phyloP scores from a whole-genome alignment of 2,113 vertebrate genomes.

The Hydropotes inermis region DNA sequence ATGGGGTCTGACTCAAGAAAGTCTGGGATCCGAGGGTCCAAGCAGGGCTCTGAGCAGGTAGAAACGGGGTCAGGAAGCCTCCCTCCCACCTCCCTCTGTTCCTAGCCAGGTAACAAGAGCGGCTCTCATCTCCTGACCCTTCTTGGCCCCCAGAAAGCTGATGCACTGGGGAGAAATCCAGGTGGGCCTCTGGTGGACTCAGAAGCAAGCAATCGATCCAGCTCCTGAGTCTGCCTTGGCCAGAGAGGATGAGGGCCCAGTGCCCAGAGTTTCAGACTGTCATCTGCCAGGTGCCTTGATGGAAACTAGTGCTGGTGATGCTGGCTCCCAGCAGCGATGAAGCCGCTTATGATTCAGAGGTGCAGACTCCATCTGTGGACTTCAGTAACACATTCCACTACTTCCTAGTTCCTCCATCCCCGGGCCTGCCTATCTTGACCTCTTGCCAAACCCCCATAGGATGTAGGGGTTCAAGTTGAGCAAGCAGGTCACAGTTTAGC shows the following conservation, averaged over 20 bases:
- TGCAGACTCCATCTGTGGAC: neutral
- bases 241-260: neutral
- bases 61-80: neutral
- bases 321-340: accelerated
- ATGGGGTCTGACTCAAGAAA: neutral
- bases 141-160: neutral
- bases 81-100: too few species aligned
- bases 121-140: neutral
- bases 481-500: neutral
- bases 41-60: neutral
- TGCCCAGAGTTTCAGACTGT: neutral
- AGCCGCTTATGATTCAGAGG: neutral
- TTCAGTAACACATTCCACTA: accelerated
- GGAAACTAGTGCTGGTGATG: accelerated
- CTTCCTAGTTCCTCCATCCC: neutral
- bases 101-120: neutral
- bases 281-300: neutral
- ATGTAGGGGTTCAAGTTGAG: neutral
- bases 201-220: neutral
- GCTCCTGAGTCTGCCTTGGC: neutral
- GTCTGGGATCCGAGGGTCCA: neutral
- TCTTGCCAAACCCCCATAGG: accelerated
- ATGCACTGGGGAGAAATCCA: neutral
- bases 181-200: too few species aligned
- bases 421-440: too few species aligned